These are phyloP conservation scores for Fopius arisanus DNA, from an alignment of 1,140 invertebrate genomes.

Conservation along the genomic window DNA sequence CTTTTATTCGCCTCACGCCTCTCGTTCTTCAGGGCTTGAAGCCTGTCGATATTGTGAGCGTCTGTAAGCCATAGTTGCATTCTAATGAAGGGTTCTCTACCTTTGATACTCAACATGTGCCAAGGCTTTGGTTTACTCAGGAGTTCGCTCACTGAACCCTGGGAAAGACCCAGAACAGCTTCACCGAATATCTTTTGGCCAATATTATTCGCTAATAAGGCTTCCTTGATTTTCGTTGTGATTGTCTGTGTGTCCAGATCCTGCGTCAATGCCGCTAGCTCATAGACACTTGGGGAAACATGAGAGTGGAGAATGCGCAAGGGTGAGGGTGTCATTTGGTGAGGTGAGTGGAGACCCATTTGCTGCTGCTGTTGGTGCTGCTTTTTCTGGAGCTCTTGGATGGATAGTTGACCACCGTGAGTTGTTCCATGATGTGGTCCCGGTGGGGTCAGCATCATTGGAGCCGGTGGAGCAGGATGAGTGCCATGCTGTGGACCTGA, in stretches of 20 bases:
- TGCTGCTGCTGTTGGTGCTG: conserved; percentile 68
- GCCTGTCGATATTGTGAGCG: conserved; percentile 88
- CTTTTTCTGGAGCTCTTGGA: conserved; percentile 77
- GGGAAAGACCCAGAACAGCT: conserved; percentile 92
- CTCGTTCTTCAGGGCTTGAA: conserved; percentile 89
- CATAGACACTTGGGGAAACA: conserved; percentile 88
- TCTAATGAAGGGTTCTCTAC: conserved; percentile 95
- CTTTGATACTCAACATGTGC: conserved; percentile 99
- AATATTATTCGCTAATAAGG: conserved; percentile 94
- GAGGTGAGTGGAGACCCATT: conserved; percentile 68
- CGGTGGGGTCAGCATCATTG: conserved; percentile 59
- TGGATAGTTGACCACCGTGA: conserved; percentile 55
- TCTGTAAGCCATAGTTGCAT: conserved; percentile 98
- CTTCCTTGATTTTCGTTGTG: conserved; percentile 97
- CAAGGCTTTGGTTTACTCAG: conserved; percentile 98
- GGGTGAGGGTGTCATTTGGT: conserved; percentile 70
- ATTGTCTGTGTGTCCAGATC: conserved; percentile 96
- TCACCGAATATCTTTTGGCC: conserved; percentile 99
- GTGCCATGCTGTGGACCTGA: conserved; percentile 55
- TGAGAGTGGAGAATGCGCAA: conserved; percentile 79
- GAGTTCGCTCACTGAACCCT: conserved; percentile 96
- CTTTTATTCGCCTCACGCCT: conserved; percentile 88
- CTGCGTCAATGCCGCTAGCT: conserved; percentile 95
- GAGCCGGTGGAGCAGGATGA: conserved; percentile 54
- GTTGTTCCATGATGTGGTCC: conserved; percentile 46